Percentiles rank a stretch among this genome's conserved stretches.
These are phyloP conservation scores for Orius insidiosus DNA, from an alignment of 1,140 invertebrate genomes.

Conservation along the genomic window DNA sequence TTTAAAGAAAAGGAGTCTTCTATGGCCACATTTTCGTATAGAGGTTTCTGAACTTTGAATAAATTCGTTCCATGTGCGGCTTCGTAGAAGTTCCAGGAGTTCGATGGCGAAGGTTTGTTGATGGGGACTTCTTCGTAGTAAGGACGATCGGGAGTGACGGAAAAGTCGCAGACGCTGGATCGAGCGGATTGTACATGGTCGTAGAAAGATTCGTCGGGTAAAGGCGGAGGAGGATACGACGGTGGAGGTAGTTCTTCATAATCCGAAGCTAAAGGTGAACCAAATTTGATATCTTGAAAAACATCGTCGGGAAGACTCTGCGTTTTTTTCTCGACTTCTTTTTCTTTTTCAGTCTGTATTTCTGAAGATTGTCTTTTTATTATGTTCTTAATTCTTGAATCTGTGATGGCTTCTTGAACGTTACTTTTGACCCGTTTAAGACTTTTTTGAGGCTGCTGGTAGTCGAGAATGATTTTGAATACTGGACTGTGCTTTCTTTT, in stretches of 20 bases:
- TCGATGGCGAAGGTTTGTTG: constrained; percentile 26
- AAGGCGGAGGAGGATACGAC: constrained; percentile 36
- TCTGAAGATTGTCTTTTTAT: constrained; percentile 19
- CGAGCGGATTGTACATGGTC: constrained; percentile 31
- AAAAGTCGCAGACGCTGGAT: constrained; percentile 26
- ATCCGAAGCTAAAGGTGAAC: constrained; percentile 27
- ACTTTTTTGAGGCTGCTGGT: constrained; percentile 14
- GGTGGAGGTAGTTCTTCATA: constrained; percentile 30
- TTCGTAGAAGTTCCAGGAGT: constrained; percentile 39
- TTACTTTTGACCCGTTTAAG: constrained; percentile 18
- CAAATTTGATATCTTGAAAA: constrained; percentile 30
- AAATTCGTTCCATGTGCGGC: constrained; percentile 17
- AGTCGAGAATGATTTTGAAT: not conserved
- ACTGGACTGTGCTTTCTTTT: not conserved
- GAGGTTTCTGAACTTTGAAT: constrained; percentile 19
- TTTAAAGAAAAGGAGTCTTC: constrained; percentile 8
- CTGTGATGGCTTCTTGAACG: constrained; percentile 19
- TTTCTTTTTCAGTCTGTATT: constrained; percentile 4
- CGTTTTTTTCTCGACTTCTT: constrained; percentile 20
- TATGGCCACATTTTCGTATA: constrained; percentile 19
- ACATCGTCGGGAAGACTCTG: constrained; percentile 27
- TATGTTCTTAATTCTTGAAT: constrained; percentile 21
- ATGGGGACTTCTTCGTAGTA: constrained; percentile 21
- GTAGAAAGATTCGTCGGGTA: constrained; percentile 37
- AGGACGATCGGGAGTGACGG: constrained; percentile 24